Percentiles rank a stretch among this genome's conserved stretches.
Conservation (phyloP, 2,797 vertebrate species). For the Lagocephalus sceleratus region DNA sequence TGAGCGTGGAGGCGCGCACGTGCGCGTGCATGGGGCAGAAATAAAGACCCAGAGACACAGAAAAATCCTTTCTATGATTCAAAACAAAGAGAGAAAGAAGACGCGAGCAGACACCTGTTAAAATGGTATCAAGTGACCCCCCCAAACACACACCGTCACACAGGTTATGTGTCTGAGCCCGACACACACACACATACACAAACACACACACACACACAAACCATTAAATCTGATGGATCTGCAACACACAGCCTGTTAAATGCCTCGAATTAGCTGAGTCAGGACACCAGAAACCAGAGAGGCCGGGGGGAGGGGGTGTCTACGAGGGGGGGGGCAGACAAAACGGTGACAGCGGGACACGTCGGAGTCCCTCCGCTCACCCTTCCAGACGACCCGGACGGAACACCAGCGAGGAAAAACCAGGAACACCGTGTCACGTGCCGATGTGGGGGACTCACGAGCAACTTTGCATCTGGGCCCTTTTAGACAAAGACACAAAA, state of each 20-base stretch:
- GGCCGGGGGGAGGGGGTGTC: too few relatives aligned
- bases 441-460: constrained; percentile 34
- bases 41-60: constrained; percentile 12
- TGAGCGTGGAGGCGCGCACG: constrained; percentile 4
- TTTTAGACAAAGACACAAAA: constrained; percentile 69
- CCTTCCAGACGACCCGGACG: background rate
- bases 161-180: constrained; percentile 43
- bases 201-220: constrained; percentile 40
- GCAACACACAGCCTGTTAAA: constrained; percentile 62
- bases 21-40: constrained; percentile 29
- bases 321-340: constrained; percentile 37
- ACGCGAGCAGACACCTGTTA: constrained; percentile 12
- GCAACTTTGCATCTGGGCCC: constrained; percentile 68
- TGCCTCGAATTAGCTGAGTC: constrained; percentile 66
- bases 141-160: constrained; percentile 2
- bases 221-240: constrained; percentile 59
- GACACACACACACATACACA: too few relatives aligned
- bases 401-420: constrained; percentile 1
- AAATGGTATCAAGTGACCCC: constrained; percentile 18
- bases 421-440: constrained; percentile 5
- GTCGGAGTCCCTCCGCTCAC: too few relatives aligned
- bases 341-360: constrained; percentile 40
- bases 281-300: constrained; percentile 41
- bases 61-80: constrained; percentile 22
- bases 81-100: too few relatives aligned